Base-by-base conservation (phyloP, 2,797 vertebrate species). In the Limosa lapponica region DNA sequence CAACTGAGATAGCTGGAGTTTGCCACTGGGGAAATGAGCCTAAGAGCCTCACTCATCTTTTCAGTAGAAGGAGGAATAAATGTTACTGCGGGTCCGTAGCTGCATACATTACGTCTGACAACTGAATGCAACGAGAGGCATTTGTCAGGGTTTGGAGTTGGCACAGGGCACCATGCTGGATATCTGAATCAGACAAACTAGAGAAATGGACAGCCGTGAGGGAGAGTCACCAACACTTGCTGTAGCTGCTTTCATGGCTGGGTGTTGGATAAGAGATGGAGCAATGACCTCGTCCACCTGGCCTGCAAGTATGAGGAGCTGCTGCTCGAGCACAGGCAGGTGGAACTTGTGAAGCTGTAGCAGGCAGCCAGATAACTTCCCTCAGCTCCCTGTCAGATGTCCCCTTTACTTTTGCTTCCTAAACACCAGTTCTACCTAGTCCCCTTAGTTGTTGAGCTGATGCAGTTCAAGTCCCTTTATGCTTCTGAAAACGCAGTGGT, bases 1-100 rank as follows among this genome's bases (percentile, higher is more conserved):
- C 86, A 52, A 67, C 75, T 70, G 71, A 90, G 65, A 46, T 37
- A 90, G 82, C 65, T 83, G 27, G 30, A 81, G 46, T 91, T 94
- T 95, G 89, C 93, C 49, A 69, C 85, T 65, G 54, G 91, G 82
- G 61, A 96, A 95, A 95, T 83, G 62, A 96, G 54, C 52, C 85
- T 78, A 80, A 89, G 43, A 91, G 44, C 58, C 82, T 91, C 65
- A 86, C 75, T 95, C 91, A 81, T 39, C 93, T 72, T 94, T 83
- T 57, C 65, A 72, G 80, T 12, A 48, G 62, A 88, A 91, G 66
- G 7, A 95, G 58, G 43, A 88, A 90, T 81, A 90, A 83, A 86
- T 36, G 73, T 52, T 96, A 51, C 66, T 87, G 43, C 44, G 52
- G 43, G 52, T 64, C 73, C 9, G 1, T 49, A 55, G 77, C 58